phyloP scores from a whole-genome alignment of 2,113 vertebrate genomes.

The Rhinichthys klamathensis region DNA sequence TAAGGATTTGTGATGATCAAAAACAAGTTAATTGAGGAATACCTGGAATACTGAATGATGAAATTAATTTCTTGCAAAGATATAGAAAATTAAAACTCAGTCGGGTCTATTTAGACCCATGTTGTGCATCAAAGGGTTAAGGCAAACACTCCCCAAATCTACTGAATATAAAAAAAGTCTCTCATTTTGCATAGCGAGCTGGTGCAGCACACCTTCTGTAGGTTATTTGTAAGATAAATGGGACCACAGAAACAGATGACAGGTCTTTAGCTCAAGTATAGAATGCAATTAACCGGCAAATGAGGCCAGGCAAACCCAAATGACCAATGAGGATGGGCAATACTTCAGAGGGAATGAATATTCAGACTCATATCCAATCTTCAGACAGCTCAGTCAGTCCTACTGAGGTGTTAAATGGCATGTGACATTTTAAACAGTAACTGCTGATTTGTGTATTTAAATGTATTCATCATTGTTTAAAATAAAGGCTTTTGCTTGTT shows the following conservation, averaged over 20 bases:
- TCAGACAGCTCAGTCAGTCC: conserved; percentile 66
- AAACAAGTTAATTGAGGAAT: no score
- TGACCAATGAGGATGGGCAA: conserved; percentile 74
- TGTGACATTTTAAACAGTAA: conserved; percentile 67
- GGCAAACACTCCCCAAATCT: conserved; percentile 39
- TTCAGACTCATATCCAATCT: conserved; percentile 71
- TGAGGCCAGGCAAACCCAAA: conserved; percentile 79
- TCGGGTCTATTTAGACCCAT: no score
- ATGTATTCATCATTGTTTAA: conserved; percentile 48
- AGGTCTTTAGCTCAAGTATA: conserved; percentile 83
- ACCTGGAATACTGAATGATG: no score
- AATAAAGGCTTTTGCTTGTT: conserved; percentile 42
- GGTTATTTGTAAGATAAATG: conserved; percentile 83
- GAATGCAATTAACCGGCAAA: conserved; percentile 85
- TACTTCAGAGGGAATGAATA: conserved; percentile 70
- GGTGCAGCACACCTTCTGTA: conserved; percentile 72
- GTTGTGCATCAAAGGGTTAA: no score
- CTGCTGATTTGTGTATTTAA: conserved; percentile 63
- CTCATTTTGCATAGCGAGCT: conserved; percentile 67
- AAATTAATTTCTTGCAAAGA: no score
- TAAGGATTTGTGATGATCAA: no score
- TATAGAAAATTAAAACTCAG: no score
- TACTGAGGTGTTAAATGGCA: conserved; percentile 63
- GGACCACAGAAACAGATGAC: conserved; percentile 81
- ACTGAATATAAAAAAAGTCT: conserved; percentile 37